Percentiles rank a stretch among this genome's conserved stretches.
These are phyloP conservation scores for Gobio gobio DNA, from an alignment of 2,113 vertebrate genomes.

Conservation along the genomic window DNA sequence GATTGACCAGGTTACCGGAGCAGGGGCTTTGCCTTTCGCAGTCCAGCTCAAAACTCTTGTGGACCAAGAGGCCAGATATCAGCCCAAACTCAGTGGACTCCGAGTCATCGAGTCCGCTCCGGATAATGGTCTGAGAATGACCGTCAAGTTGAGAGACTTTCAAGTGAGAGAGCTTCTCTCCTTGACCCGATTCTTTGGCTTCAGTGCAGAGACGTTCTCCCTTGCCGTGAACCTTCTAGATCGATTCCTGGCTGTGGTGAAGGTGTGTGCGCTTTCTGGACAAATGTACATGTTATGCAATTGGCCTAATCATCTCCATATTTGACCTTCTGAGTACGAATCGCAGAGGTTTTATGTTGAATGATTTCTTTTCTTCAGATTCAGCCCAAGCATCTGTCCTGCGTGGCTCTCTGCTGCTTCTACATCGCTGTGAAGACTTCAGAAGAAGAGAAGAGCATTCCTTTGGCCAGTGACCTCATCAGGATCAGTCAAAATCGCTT, in stretches of 20 bases:
- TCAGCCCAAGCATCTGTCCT: constrained; percentile 94
- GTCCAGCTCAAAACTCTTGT: constrained; percentile 81
- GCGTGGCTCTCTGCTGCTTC: constrained; percentile 94
- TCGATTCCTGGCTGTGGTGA: constrained; percentile 92
- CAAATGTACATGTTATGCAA: background rate
- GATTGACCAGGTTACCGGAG: constrained; percentile 81
- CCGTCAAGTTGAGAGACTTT: constrained; percentile 85
- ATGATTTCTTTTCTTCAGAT: constrained; percentile 75
- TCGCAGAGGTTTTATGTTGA: background rate
- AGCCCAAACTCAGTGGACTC: constrained; percentile 89
- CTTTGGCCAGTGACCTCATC: constrained; percentile 89
- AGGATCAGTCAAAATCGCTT: constrained; percentile 95
- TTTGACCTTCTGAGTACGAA: background rate
- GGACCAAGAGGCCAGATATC: constrained; percentile 85
- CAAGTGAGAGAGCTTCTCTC: constrained; percentile 93
- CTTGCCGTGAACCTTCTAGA: constrained; percentile 90
- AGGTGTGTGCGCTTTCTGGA: constrained; percentile 76
- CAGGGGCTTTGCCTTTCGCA: constrained; percentile 75
- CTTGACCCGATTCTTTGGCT: constrained; percentile 92
- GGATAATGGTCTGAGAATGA: constrained; percentile 92
- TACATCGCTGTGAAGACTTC: constrained; percentile 89
- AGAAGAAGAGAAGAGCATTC: constrained; percentile 92
- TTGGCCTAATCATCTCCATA: background rate
- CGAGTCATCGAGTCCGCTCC: constrained; percentile 85
- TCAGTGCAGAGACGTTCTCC: constrained; percentile 89